These are phyloP conservation scores for Zoroaster sp. DNA, from an alignment of 53 echinoderm and acorn worm genomes.

Conservation along the genomic window DNA sequence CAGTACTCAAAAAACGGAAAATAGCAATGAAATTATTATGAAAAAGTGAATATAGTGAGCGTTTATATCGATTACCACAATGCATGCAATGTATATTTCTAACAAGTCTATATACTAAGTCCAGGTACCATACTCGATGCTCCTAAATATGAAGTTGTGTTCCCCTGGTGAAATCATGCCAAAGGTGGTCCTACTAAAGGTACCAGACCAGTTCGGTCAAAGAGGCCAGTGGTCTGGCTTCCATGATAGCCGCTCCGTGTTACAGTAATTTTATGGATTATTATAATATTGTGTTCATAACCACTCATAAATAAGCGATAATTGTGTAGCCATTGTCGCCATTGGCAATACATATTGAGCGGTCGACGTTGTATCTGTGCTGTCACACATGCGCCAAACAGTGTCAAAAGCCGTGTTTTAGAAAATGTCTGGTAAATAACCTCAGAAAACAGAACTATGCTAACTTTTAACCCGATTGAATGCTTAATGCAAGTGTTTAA, in stretches of 20 bases:
- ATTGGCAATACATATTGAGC: not conserved
- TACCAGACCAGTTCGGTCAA: not conserved
- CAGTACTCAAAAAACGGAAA: not conserved
- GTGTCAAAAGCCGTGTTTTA: no score
- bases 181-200: not conserved
- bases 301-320: not conserved
- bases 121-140: no score
- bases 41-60: not conserved
- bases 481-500: not conserved
- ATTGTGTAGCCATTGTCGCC: not conserved
- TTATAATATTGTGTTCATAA: not conserved
- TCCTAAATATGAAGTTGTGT: no score
- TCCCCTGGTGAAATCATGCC: no score
- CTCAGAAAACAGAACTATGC: not conserved
- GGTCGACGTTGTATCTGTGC: not conserved
- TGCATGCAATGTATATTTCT: slow-evolving; percentile 23
- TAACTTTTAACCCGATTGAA: not conserved
- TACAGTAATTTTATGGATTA: not conserved
- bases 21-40: not conserved
- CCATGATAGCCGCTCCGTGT: not conserved
- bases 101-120: not conserved
- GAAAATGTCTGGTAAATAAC: not conserved
- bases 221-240: not conserved
- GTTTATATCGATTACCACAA: slow-evolving; percentile 12
- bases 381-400: not conserved